Evolutionary conservation across 2,113 vertebrate species (phyloP).

Genomic region (Cebidichthys violaceus): DNA sequence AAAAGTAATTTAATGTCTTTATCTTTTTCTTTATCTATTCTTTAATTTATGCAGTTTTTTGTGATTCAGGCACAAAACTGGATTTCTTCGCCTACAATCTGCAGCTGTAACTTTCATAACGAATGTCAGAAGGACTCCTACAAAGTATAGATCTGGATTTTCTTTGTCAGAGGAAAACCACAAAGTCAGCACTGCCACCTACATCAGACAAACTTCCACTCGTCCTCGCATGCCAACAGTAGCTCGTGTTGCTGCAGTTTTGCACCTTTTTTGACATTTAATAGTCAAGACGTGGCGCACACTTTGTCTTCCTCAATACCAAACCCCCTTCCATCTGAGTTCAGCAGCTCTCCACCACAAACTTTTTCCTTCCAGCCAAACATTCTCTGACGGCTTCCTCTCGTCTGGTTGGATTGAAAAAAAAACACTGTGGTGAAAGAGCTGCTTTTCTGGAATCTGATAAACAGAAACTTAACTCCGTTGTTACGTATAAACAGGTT

Average conservation of each 20-base stretch:
- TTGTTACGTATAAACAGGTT: not conserved
- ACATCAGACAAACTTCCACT: not conserved
- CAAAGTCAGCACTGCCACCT: conserved; percentile 13
- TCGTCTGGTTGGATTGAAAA: not conserved
- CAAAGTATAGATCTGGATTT: not conserved
- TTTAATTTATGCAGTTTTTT: not conserved
- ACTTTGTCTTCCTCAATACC: conserved; percentile 7
- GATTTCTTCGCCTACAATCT: not conserved
- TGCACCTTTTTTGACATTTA: conserved; percentile 19
- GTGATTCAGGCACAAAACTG: not conserved
- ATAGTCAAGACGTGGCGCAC: not conserved
- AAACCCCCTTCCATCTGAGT: not conserved
- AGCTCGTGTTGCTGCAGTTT: not conserved
- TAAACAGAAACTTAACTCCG: conserved; percentile 4
- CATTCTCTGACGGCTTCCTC: not conserved
- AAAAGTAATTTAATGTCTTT: not conserved
- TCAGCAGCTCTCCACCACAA: conserved; percentile 14
- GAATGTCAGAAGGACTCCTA: not conserved
- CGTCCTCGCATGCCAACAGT: not conserved
- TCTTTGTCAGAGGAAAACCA: conserved; percentile 12
- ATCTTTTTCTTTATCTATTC: too few relatives aligned
- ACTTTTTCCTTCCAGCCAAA: not conserved
- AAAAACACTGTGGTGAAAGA: conserved; percentile 11
- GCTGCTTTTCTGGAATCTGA: not conserved
- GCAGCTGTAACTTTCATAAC: not conserved